These are phyloP conservation scores for Valencia hispanica DNA, from an alignment of 2,797 vertebrate species.

Conservation along the genomic window DNA sequence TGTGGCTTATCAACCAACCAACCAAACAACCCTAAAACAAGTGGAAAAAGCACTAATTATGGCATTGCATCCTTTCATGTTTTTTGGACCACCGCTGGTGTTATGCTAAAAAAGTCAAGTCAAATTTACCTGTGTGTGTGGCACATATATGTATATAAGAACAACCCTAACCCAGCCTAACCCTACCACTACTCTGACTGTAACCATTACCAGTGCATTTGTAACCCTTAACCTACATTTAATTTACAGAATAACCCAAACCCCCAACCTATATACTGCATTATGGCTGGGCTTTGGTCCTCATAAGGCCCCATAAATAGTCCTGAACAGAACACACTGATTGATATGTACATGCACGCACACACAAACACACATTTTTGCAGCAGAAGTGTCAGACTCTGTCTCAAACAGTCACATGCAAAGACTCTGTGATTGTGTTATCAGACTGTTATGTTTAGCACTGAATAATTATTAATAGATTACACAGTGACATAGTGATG, in stretches of 20 bases:
- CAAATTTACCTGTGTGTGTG: too few relatives aligned
- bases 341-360: background rate
- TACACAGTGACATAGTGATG: conserved; percentile 2
- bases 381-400: conserved; percentile 4
- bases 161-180: too few relatives aligned
- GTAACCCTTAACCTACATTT: background rate
- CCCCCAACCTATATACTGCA: background rate
- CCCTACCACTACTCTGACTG: background rate
- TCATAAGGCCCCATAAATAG: background rate
- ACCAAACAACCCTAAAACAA: too few relatives aligned
- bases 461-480: conserved; percentile 17
- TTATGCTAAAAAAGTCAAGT: too few relatives aligned
- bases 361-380: background rate
- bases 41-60: too few relatives aligned
- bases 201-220: background rate
- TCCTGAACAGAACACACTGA: background rate
- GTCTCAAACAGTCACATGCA: conserved; percentile 4
- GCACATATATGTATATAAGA: too few relatives aligned
- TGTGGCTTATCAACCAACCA: background rate
- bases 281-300: background rate
- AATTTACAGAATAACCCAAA: background rate
- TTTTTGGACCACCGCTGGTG: too few relatives aligned
- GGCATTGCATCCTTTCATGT: background rate
- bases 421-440: conserved; percentile 6
- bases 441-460: conserved; percentile 3